Evolutionary conservation across 2,113 vertebrate genomes (phyloP).

Genomic region (Dicrurus megarhynchus): DNA sequence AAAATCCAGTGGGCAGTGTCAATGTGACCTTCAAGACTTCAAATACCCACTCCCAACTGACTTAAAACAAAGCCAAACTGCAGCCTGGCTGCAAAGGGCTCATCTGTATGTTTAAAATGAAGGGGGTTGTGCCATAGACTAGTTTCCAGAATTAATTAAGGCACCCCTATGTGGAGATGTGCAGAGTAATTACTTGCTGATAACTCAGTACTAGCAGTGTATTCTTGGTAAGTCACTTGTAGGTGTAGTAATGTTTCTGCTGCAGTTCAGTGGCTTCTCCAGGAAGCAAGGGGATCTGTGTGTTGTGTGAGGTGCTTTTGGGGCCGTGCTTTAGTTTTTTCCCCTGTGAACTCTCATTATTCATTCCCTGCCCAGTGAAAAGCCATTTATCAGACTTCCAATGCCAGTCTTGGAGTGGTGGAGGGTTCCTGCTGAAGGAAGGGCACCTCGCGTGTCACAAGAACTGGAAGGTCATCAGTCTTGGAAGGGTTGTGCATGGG

Average conservation of each 20-base stretch:
- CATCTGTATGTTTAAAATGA: not conserved
- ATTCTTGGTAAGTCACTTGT: accelerated
- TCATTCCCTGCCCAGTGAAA: not conserved
- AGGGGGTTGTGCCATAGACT: accelerated
- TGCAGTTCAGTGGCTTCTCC: not conserved
- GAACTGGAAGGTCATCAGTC: not conserved
- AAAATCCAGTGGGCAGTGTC: not conserved
- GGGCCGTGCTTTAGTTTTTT: not conserved
- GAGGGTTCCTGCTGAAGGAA: not conserved
- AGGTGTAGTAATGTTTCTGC: not conserved
- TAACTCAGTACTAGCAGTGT: not conserved
- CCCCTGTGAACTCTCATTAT: not conserved
- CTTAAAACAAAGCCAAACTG: not conserved
- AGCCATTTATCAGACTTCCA: not conserved
- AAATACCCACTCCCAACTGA: not conserved
- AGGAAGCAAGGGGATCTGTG: not conserved
- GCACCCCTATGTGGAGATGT: accelerated
- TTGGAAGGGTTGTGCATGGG: not conserved
- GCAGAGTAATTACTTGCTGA: not conserved
- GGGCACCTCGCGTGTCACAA: not conserved
- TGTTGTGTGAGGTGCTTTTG: not conserved
- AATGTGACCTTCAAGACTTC: not conserved
- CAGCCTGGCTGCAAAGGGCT: not conserved
- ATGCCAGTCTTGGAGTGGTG: accelerated
- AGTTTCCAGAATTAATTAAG: not conserved